Percentiles rank a stretch among this genome's conserved stretches.
Evolutionary conservation across 1,140 invertebrate genomes (phyloP).

Genomic region (Papilio machaon): DNA sequence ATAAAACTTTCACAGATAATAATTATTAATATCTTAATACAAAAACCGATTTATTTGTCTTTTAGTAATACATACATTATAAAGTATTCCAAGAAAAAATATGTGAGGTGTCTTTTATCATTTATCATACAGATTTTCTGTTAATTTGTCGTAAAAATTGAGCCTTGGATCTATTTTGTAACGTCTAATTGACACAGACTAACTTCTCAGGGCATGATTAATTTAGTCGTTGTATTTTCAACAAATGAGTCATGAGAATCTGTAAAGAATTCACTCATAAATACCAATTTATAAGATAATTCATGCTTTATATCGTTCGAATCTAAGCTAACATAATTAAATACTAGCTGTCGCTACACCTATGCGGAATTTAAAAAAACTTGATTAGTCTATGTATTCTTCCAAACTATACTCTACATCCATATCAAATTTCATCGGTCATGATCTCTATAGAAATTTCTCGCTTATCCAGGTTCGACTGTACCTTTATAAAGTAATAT

Average conservation of each 20-base stretch:
- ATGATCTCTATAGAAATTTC: too few species aligned
- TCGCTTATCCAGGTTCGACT: too few species aligned
- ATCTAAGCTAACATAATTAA: too few species aligned
- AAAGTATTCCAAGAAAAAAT: background rate
- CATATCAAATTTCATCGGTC: too few species aligned
- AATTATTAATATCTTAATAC: too few species aligned
- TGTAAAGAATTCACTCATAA: background rate
- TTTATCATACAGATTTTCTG: background rate
- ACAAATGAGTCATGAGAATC: conserved; percentile 6
- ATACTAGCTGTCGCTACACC: background rate
- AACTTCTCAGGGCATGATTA: background rate
- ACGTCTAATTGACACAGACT: background rate
- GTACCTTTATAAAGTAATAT: too few species aligned
- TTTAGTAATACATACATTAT: background rate
- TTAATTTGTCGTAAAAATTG: background rate
- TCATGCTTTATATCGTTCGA: too few species aligned
- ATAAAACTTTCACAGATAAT: background rate
- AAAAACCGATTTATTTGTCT: background rate
- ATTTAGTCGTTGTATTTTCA: background rate
- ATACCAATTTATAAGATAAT: background rate
- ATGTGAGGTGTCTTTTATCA: background rate
- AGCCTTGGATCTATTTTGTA: background rate
- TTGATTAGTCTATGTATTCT: too few species aligned
- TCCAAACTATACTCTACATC: too few species aligned
- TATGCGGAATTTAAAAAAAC: too few species aligned